Conservation (phyloP, 2,113 vertebrate genomes). For the Mesitornis unicolor region DNA sequence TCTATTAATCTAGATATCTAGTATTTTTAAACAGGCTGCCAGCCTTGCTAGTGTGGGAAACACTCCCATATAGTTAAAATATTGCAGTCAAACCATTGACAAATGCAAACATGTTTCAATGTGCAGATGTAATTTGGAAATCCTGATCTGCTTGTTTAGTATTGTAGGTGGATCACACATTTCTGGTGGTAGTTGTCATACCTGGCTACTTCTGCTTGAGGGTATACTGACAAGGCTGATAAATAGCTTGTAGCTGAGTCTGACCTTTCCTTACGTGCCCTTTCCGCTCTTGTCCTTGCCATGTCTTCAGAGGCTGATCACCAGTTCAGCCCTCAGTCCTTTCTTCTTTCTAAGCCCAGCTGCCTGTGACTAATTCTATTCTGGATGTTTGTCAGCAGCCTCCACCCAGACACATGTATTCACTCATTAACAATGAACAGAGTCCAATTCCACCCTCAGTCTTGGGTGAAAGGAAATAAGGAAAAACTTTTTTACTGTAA, state of each 20-base stretch:
- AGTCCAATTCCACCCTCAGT: background rate
- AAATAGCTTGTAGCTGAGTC: background rate
- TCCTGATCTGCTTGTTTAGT: background rate
- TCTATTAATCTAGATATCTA: background rate
- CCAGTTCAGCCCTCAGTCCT: background rate
- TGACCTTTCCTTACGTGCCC: background rate
- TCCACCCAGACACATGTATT: background rate
- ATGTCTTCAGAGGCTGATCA: background rate
- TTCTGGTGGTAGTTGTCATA: background rate
- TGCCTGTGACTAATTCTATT: background rate
- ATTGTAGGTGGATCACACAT: background rate
- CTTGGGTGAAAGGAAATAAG: too few relatives aligned
- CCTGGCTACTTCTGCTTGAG: background rate
- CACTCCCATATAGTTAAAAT: background rate
- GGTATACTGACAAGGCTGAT: background rate
- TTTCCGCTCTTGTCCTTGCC: background rate
- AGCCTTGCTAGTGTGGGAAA: background rate
- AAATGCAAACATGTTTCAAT: background rate
- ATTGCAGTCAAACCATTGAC: background rate
- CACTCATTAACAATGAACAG: background rate
- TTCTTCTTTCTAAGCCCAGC: background rate
- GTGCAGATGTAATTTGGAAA: background rate
- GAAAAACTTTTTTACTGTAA: too few relatives aligned
- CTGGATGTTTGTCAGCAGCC: background rate
- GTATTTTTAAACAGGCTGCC: background rate